Base-by-base conservation (phyloP, 2,888 invertebrate species). In the Tetragonisca angustula region DNA sequence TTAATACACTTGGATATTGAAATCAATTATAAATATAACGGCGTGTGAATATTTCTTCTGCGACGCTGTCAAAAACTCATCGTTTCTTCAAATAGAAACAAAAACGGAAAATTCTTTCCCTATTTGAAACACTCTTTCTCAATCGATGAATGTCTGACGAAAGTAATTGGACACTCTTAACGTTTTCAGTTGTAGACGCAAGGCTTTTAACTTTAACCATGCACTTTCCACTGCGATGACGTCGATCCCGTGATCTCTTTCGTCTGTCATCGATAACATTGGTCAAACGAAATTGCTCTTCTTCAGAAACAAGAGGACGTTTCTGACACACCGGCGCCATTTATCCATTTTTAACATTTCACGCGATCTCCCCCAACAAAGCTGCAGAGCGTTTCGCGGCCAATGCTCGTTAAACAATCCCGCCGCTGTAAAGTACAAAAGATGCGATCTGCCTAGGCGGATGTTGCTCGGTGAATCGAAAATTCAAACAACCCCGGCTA, bases 181-280 rank as follows among this genome's bases (percentile, higher is more conserved):
- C 24, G 15, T 15, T 24, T 59, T 5, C 4, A 5, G n/a, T 59
- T 15, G 15, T 15, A 59, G n/a, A 21, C 9, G 54, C 54, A 21
- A 54, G 21, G 21, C 43, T 54, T 54, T 21, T 21, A 3, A 54
- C 21, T 21, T 5, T 0, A 56, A 56, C n/a, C 13, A 27, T 43
- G 67, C 67, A 5, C 43, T 24, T 49, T 75, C 67, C 54, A 32
- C 19, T 52, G 6, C 54, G n/a, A 56, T 71, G 65, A 32, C 59
- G 43, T 5, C 13, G 32, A 19, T 54, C 43, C 56, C 13, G n/a
- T 17, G 52, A 61, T 68, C 56, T 68, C 71, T 21, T 6, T 59
- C 59, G 73, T 75, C 50, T 61, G 67, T 67, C 81, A 72, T 62
- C 49, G 32, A 32, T 52, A 54, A 76, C 75, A 68, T 76, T 70